These are phyloP conservation scores for Protophormia terraenovae DNA, from an alignment of 2,888 invertebrate genomes.

Conservation along the genomic window DNA sequence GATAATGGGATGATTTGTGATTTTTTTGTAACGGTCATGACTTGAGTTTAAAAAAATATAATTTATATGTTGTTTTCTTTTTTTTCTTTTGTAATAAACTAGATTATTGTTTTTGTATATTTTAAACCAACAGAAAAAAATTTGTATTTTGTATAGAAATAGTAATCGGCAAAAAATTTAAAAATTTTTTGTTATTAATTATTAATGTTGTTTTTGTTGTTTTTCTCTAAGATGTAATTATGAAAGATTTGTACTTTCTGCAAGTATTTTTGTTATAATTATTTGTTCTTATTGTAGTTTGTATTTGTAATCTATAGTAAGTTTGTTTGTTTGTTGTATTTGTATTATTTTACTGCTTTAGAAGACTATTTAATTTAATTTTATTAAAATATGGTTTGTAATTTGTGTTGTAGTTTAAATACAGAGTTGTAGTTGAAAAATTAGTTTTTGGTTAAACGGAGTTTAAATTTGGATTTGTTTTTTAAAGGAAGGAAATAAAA, in stretches of 20 bases:
- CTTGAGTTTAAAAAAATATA: background rate
- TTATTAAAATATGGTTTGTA: constrained; percentile 71
- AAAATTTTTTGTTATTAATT: constrained; percentile 37
- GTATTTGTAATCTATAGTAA: constrained; percentile 57
- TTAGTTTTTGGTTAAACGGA: background rate
- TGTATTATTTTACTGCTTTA: background rate
- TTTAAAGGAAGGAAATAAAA: background rate
- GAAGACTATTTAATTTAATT: constrained; percentile 77
- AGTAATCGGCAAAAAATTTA: constrained; percentile 28
- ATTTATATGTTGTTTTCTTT: background rate
- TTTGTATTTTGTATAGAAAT: constrained; percentile 25
- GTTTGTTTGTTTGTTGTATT: constrained; percentile 32
- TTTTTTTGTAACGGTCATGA: constrained; percentile 44
- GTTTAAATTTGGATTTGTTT: background rate
- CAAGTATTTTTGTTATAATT: constrained; percentile 75
- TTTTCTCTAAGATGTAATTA: constrained; percentile 38
- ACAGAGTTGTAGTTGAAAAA: background rate
- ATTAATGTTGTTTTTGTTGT: constrained; percentile 32
- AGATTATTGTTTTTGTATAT: background rate
- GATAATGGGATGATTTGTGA: constrained; percentile 63
- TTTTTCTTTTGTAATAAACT: constrained; percentile 11
- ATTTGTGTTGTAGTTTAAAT: constrained; percentile 38
- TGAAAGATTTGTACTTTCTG: constrained; percentile 79
- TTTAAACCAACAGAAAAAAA: background rate
- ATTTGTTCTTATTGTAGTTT: constrained; percentile 71